phyloP scores from a whole-genome alignment of 2,888 invertebrate species.

The Melieria omissa region DNA sequence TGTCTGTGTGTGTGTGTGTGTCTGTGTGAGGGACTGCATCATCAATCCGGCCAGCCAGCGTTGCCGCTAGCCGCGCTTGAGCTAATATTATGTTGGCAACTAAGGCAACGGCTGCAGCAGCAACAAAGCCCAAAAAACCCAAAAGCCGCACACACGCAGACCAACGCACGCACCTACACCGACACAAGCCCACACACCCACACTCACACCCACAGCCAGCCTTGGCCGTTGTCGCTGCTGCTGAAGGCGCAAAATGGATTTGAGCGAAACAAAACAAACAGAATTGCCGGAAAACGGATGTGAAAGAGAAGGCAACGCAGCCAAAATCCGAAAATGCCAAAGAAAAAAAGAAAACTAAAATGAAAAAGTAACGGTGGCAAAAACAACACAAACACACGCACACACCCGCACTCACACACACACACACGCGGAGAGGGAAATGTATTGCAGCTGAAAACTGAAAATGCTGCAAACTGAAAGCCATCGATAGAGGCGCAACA shows the following conservation, averaged over 20 bases:
- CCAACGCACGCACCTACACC: neutral
- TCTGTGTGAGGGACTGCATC: neutral
- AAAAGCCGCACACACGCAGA: constrained; percentile 14
- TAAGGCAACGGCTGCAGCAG: neutral
- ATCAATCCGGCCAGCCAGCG: neutral
- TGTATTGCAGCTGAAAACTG: neutral
- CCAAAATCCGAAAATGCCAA: neutral
- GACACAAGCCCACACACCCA: neutral
- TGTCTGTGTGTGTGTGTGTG: neutral
- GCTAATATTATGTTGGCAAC: constrained; percentile 16
- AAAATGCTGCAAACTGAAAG: constrained; percentile 19
- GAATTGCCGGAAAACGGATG: neutral
- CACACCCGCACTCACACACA: neutral
- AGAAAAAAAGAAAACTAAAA: neutral
- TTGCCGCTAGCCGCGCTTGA: constrained; percentile 11
- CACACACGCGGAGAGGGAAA: constrained; percentile 2
- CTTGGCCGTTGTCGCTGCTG: neutral
- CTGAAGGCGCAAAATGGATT: neutral
- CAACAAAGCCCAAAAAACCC: neutral
- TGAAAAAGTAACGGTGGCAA: neutral
- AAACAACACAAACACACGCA: neutral
- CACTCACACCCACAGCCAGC: neutral
- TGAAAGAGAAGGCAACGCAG: constrained; percentile 1
- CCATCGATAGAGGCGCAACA: constrained; percentile 18
- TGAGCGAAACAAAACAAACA: neutral